Percentiles rank a stretch among this genome's conserved stretches.
Conservation (phyloP, 2,888 invertebrate genomes). For the Trimorus sp. region DNA sequence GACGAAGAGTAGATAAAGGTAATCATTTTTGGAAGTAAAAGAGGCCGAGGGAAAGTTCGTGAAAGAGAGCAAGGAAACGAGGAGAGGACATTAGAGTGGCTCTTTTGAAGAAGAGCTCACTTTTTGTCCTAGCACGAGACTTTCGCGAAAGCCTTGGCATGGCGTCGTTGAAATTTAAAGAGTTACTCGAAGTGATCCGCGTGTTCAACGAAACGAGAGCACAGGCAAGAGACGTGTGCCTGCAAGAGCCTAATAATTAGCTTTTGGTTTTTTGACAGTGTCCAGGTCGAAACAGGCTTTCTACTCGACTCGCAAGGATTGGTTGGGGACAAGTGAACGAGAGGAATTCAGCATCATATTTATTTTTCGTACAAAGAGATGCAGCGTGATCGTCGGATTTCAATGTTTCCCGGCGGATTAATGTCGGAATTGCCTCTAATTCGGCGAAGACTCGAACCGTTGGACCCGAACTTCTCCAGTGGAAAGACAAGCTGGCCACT, state of each 20-base stretch:
- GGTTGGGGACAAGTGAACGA: not conserved
- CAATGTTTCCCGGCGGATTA: constrained; percentile 19
- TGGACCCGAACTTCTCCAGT: constrained; percentile 42
- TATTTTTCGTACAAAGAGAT: no score
- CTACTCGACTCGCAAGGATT: no score
- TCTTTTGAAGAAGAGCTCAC: constrained; percentile 64
- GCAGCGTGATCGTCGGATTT: no score
- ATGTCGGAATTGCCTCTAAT: not conserved
- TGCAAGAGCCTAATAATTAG: constrained; percentile 64
- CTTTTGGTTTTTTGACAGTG: constrained; percentile 56
- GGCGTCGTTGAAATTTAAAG: constrained; percentile 69
- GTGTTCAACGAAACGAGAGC: constrained; percentile 64
- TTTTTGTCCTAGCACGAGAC: constrained; percentile 63
- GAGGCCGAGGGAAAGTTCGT: constrained; percentile 46
- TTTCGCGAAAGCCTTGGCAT: constrained; percentile 60
- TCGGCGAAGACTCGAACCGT: constrained; percentile 47
- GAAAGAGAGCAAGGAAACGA: constrained; percentile 63
- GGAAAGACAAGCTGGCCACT: constrained; percentile 54
- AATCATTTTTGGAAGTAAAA: constrained; percentile 67
- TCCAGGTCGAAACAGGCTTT: no score
- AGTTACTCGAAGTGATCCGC: constrained; percentile 67
- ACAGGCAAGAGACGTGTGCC: constrained; percentile 59
- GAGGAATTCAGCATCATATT: no score
- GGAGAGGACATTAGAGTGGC: constrained; percentile 68
- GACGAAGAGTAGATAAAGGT: constrained; percentile 56